These are phyloP conservation scores for Takifugu bimaculatus DNA, from an alignment of 2,113 vertebrate species.

Conservation along the genomic window DNA sequence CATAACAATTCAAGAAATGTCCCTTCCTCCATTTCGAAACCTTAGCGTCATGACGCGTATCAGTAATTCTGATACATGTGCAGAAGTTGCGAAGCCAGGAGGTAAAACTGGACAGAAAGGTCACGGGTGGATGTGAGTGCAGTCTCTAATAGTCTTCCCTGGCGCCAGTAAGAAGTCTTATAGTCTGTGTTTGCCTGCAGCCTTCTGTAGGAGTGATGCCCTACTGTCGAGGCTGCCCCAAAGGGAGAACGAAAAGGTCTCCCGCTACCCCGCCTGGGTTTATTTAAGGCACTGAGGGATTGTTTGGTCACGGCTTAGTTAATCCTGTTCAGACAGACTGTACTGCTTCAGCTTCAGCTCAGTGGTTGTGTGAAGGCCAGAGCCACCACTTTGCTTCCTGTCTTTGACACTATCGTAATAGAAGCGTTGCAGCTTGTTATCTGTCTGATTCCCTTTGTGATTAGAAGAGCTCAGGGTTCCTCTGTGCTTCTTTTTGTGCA, in stretches of 20 bases:
- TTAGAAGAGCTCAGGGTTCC: conserved; percentile 27
- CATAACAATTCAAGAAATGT: conserved; percentile 22
- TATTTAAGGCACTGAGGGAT: conserved; percentile 55
- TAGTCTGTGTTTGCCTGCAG: conserved; percentile 35
- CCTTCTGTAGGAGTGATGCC: conserved; percentile 19
- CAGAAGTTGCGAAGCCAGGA: conserved; percentile 19
- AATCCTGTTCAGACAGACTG: conserved; percentile 47
- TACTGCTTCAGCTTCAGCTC: conserved; percentile 25
- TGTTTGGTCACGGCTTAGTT: conserved; percentile 59
- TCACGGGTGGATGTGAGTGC: conserved; percentile 38
- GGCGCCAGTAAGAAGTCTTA: conserved; percentile 33
- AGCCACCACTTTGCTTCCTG: conserved; percentile 5
- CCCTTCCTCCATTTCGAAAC: conserved; percentile 17
- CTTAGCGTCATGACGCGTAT: conserved; percentile 21
- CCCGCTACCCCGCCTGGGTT: conserved; percentile 60
- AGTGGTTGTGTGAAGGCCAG: neutral
- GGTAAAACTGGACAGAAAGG: conserved; percentile 39
- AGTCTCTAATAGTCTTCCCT: conserved; percentile 13
- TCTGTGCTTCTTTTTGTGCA: conserved; percentile 5
- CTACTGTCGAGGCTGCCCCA: conserved; percentile 1
- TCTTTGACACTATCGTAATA: neutral
- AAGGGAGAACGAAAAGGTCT: conserved; percentile 15
- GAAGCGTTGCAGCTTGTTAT: conserved; percentile 1
- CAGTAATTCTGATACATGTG: conserved; percentile 43
- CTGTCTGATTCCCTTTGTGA: conserved; percentile 11